Conservation (phyloP, 2,797 vertebrate species). For the Philypnodon macrostomus region DNA sequence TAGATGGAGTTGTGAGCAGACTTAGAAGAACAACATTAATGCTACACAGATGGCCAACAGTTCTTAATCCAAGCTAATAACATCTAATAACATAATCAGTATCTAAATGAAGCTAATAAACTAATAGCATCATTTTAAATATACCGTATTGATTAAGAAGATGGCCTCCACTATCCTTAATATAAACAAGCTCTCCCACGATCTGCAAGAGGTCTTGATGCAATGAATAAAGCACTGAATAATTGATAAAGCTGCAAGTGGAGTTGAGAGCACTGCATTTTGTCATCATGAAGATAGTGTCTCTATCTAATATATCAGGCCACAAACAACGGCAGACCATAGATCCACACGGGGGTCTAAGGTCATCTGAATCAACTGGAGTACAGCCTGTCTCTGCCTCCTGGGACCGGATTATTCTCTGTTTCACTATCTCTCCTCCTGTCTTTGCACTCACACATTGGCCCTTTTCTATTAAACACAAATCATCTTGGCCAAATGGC, state of each 20-base stretch:
- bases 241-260: slow-evolving; percentile 35
- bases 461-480: too few relatives aligned
- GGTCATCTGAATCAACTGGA: slow-evolving; percentile 52
- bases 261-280: slow-evolving; percentile 20
- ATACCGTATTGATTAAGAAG: too few relatives aligned
- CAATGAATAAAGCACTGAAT: slow-evolving; percentile 48
- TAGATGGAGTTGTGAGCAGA: too few relatives aligned
- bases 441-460: slow-evolving; percentile 12
- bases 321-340: too few relatives aligned
- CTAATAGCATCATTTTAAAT: too few relatives aligned
- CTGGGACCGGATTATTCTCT: slow-evolving; percentile 40
- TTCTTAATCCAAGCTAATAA: too few relatives aligned
- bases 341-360: slow-evolving; percentile 53
- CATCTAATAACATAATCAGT: too few relatives aligned
- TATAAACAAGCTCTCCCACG: slow-evolving; percentile 18
- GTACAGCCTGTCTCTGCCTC: slow-evolving; percentile 52
- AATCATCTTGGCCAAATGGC: too few relatives aligned
- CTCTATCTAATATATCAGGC: too few relatives aligned
- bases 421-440: slow-evolving; percentile 12
- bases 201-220: slow-evolving; percentile 30
- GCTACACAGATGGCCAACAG: too few relatives aligned
- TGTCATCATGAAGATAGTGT: slow-evolving; percentile 20
- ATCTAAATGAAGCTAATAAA: not conserved
- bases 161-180: not conserved
- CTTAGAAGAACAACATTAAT: too few relatives aligned